Evolutionary conservation across 2,797 vertebrate genomes (phyloP).

Genomic region (Tamandua tetradactyla): DNA sequence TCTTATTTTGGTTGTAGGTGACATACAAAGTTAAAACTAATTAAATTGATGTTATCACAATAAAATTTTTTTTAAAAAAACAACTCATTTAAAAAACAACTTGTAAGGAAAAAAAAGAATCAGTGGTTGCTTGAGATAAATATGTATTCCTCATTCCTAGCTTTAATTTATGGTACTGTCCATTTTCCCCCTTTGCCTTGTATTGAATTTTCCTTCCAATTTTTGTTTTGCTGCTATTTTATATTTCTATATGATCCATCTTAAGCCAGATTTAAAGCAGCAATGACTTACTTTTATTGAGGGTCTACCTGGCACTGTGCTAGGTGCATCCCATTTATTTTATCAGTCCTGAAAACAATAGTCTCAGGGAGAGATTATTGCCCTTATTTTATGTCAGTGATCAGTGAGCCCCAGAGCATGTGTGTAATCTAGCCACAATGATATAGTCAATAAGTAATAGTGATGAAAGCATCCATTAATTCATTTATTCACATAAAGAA

Average conservation of each 20-base stretch:
- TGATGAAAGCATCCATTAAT: neutral
- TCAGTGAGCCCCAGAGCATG: neutral
- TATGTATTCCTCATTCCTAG: neutral
- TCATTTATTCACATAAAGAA: neutral
- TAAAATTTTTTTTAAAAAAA: too few species aligned
- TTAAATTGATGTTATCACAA: too few species aligned
- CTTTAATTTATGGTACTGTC: neutral
- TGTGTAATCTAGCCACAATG: neutral
- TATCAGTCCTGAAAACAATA: fast-evolving
- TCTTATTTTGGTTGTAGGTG: too few species aligned
- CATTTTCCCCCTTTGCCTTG: neutral
- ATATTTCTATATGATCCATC: neutral
- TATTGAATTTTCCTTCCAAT: neutral
- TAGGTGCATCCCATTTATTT: too few species aligned
- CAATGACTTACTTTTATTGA: too few species aligned
- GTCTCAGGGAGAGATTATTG: neutral
- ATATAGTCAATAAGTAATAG: too few species aligned
- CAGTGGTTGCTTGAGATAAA: too few species aligned
- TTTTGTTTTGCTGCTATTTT: neutral
- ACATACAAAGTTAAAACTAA: too few species aligned
- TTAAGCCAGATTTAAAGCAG: too few species aligned
- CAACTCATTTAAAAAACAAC: too few species aligned
- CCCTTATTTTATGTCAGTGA: neutral
- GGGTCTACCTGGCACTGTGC: neutral
- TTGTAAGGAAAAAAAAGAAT: too few species aligned